Percentiles rank a stretch among this genome's conserved stretches.
phyloP scores from a whole-genome alignment of 1,140 invertebrate genomes.

The Plectus sambesii region DNA sequence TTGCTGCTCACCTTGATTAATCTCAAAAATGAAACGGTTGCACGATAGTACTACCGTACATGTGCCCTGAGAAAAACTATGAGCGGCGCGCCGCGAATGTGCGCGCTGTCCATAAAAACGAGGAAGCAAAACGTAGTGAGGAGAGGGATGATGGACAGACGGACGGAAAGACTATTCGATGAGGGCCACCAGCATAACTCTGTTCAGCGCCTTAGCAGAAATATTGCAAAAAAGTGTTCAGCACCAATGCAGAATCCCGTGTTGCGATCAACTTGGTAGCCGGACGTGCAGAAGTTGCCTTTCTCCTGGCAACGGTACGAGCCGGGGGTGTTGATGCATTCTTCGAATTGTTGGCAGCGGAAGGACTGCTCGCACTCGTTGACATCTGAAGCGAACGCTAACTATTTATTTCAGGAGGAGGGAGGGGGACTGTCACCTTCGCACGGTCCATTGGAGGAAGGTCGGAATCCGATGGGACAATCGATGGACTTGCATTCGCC shows the following conservation, averaged over 20 bases:
- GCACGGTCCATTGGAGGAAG: constrained; percentile 51
- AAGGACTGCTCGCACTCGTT: constrained; percentile 66
- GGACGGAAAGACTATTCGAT: no score
- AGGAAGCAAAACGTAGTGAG: no score
- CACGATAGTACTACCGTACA: no score
- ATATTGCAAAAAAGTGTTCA: no score
- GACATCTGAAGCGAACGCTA: constrained; percentile 56
- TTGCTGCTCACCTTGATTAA: no score
- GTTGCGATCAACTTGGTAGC: constrained; percentile 36
- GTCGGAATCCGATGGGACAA: constrained; percentile 51
- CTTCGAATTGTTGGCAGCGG: constrained; percentile 58
- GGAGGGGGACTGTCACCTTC: constrained; percentile 44
- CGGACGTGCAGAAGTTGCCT: constrained; percentile 36
- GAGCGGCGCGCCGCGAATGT: no score
- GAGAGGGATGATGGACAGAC: no score
- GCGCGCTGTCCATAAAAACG: no score
- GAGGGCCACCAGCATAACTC: no score
- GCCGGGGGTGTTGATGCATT: constrained; percentile 80
- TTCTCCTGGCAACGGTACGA: constrained; percentile 48
- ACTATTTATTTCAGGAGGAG: not conserved
- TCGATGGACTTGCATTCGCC: constrained; percentile 44
- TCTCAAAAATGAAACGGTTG: no score
- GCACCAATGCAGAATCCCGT: constrained; percentile 43
- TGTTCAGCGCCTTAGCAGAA: no score
- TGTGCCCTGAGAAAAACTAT: no score